Percentiles rank a stretch among this genome's conserved stretches.
Conservation (phyloP, 2,888 invertebrate genomes). For the Silvanus unidentatus region DNA sequence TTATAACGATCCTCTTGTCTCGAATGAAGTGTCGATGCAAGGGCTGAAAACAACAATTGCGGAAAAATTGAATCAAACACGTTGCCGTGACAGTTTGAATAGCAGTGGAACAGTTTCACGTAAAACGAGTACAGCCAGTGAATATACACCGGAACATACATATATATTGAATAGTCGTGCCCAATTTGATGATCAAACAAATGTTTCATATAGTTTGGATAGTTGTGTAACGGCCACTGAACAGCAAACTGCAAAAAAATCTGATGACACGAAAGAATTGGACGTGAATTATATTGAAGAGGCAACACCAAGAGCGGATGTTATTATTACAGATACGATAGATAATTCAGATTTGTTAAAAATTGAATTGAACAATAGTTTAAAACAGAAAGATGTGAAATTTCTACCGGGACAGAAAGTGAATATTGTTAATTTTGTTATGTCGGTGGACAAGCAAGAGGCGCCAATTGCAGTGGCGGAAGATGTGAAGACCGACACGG, state of each 20-base stretch:
- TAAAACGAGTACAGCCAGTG: slow-evolving; percentile 55
- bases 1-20: slow-evolving; percentile 20
- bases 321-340: slow-evolving; percentile 6
- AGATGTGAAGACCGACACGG: slow-evolving; percentile 7
- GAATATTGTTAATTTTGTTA: slow-evolving; percentile 38
- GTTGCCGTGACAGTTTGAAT: slow-evolving; percentile 43
- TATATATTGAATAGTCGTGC: slow-evolving; percentile 32
- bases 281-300: slow-evolving; percentile 9
- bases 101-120: slow-evolving; percentile 48
- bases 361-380: slow-evolving; percentile 33
- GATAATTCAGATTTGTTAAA: slow-evolving; percentile 31
- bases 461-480: not conserved
- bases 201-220: slow-evolving; percentile 32
- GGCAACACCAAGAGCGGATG: slow-evolving; percentile 1
- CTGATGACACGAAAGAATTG: not conserved
- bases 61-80: slow-evolving; percentile 38
- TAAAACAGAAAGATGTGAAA: slow-evolving; percentile 31
- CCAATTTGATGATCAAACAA: slow-evolving; percentile 24
- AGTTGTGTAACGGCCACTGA: slow-evolving; percentile 22
- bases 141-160: slow-evolving; percentile 54
- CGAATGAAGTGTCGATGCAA: slow-evolving; percentile 23
- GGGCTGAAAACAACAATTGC: slow-evolving; percentile 38
- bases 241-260: slow-evolving; percentile 3
- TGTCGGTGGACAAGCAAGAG: slow-evolving; percentile 24
- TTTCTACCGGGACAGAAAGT: slow-evolving; percentile 38